Conservation (phyloP, 2,113 vertebrate species). For the Lasiurus borealis region DNA sequence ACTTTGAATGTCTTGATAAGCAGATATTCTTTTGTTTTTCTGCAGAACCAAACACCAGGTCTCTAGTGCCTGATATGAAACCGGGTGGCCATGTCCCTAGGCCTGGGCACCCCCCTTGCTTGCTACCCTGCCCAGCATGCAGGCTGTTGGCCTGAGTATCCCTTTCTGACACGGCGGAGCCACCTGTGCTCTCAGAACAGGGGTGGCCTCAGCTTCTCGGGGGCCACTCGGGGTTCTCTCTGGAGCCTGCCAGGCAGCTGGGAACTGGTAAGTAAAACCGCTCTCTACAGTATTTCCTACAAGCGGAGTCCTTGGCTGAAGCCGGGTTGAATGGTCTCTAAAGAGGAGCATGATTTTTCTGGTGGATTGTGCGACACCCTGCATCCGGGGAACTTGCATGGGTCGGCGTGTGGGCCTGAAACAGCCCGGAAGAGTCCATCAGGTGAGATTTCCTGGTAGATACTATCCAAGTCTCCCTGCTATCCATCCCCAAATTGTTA, state of each 20-base stretch:
- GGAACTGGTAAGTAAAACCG: not conserved
- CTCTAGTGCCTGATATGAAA: not conserved
- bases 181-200: not conserved
- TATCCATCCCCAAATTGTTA: not conserved
- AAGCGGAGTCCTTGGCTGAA: not conserved
- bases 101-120: too few relatives aligned
- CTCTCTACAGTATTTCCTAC: not conserved
- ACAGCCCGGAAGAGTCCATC: too few relatives aligned
- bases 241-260: not conserved
- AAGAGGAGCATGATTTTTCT: not conserved
- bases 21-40: not conserved
- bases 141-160: not conserved
- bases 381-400: not conserved
- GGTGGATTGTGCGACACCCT: not conserved
- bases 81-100: not conserved
- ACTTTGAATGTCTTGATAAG: not conserved
- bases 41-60: not conserved
- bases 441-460: not conserved
- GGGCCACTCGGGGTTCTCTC: too few relatives aligned
- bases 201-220: not conserved
- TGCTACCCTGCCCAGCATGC: too few relatives aligned
- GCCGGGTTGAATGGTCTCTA: not conserved
- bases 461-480: not conserved
- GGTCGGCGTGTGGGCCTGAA: not conserved
- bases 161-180: not conserved